Conservation (phyloP, 2,888 invertebrate genomes). For the Andricus quercusramuli region DNA sequence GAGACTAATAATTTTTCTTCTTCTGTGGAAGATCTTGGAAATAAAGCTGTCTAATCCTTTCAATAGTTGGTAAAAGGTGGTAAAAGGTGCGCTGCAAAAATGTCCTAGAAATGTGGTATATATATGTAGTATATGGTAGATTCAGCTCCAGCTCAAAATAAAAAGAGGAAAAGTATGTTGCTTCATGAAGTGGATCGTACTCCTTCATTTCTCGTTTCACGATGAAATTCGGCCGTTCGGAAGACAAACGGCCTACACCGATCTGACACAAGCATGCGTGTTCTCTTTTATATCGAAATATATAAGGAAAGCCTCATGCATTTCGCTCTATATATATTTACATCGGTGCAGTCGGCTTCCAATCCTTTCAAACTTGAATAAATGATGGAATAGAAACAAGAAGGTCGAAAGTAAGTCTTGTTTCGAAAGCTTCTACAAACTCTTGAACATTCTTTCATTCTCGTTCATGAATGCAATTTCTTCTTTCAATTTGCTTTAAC, state of each 20-base stretch:
- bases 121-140: not conserved
- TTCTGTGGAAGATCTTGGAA: too few species aligned
- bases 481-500: not conserved
- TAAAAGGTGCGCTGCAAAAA: too few species aligned
- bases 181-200: too few species aligned
- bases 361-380: conserved; percentile 37
- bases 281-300: conserved; percentile 20
- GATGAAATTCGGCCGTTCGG: conserved; percentile 28
- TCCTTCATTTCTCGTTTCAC: conserved; percentile 34
- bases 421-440: not conserved
- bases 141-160: not conserved
- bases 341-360: conserved; percentile 13
- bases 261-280: conserved; percentile 6
- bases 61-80: too few species aligned
- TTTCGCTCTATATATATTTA: conserved; percentile 6
- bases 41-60: too few species aligned
- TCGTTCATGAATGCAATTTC: not conserved
- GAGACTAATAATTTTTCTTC: too few species aligned
- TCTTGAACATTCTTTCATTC: conserved; percentile 4
- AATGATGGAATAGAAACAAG: conserved; percentile 16
- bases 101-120: not conserved
- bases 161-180: too few species aligned
- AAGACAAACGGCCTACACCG: conserved; percentile 30
- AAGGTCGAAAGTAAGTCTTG: conserved; percentile 3
- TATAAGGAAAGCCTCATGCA: conserved; percentile 4